Evolutionary conservation across 1,140 invertebrate species (phyloP).

Genomic region (Sarcophaga bullata): DNA sequence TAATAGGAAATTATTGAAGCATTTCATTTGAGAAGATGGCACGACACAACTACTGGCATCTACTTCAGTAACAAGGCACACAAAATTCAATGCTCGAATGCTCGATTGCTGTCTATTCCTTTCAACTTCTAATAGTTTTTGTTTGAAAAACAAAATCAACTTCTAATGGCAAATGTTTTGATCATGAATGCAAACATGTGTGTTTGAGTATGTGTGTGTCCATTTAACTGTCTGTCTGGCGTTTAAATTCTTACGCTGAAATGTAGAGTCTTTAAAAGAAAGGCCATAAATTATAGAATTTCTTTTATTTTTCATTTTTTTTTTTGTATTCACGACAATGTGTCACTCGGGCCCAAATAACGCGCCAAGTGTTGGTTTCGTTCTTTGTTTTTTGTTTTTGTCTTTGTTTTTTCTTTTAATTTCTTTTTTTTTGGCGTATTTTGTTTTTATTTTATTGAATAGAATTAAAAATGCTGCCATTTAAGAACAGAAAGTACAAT

Average conservation of each 20-base stretch:
- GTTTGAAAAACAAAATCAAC: not conserved
- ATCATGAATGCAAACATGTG: not conserved
- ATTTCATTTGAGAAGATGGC: not conserved
- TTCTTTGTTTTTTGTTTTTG: too few relatives aligned
- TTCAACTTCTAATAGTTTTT: too few relatives aligned
- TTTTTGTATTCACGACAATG: not conserved
- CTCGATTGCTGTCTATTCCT: not conserved
- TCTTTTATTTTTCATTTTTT: too few relatives aligned
- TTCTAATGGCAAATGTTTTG: not conserved
- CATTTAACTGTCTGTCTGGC: not conserved
- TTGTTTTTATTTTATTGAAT: too few relatives aligned
- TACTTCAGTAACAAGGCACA: not conserved
- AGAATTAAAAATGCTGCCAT: not conserved
- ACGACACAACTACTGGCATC: not conserved
- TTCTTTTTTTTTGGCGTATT: too few relatives aligned
- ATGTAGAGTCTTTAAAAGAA: constrained; percentile 7
- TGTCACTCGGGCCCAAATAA: constrained; percentile 1
- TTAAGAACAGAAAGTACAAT: too few relatives aligned
- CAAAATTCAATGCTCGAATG: not conserved
- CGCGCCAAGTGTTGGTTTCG: not conserved
- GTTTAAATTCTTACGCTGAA: not conserved
- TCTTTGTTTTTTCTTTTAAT: too few relatives aligned
- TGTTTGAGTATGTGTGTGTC: too few relatives aligned
- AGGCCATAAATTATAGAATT: constrained; percentile 23
- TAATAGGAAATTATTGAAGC: constrained; percentile 18